Conservation (phyloP, 2,888 invertebrate genomes). For the Chalcosyrphus nemorum region DNA sequence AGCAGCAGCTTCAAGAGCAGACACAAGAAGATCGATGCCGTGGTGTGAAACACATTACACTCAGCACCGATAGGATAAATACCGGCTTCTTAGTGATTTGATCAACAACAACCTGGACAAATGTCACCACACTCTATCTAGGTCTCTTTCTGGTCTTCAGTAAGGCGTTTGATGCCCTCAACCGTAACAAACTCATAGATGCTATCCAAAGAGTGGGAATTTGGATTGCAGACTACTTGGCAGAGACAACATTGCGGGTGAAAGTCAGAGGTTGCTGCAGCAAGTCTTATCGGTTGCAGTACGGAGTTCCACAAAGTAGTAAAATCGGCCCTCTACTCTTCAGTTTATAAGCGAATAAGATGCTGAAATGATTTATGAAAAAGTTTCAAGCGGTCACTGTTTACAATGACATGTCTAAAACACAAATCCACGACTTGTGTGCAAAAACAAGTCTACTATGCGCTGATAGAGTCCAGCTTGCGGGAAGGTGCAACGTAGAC, state of each 20-base stretch:
- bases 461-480: no score
- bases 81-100: neutral
- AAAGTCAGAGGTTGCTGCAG: neutral
- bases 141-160: neutral
- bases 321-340: slow-evolving; percentile 17
- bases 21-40: no score
- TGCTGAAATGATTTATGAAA: neutral
- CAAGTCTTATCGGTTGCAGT: neutral
- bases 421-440: no score
- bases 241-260: no score
- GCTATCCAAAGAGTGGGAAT: neutral
- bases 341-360: neutral
- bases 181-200: neutral
- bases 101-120: neutral
- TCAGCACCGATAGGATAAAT: no score
- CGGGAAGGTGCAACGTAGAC: no score
- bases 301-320: slow-evolving; percentile 12
- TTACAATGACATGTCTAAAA: no score
- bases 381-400: no score
- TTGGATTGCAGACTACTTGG: neutral
- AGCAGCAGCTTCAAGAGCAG: no score
- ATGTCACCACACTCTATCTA: no score
- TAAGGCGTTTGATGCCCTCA: neutral
- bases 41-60: no score
- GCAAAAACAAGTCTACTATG: no score